Conservation (phyloP, 2,797 vertebrate species). For the Coluber constrictor region DNA sequence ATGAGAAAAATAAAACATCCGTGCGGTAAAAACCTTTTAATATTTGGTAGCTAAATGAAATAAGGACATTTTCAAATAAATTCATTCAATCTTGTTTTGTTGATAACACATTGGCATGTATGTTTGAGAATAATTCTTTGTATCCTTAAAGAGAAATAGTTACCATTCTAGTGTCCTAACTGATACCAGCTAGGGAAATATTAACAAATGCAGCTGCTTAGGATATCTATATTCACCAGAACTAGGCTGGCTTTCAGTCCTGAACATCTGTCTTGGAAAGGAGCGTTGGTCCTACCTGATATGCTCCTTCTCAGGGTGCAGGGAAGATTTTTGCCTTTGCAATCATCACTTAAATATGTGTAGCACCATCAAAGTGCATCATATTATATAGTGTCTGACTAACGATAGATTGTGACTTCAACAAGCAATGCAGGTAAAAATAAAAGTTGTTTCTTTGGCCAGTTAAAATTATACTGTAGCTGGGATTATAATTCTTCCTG, state of each 20-base stretch:
- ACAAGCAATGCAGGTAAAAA: background rate
- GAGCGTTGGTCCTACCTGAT: too few species aligned
- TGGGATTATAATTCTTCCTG: slow-evolving; percentile 19
- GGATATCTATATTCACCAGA: background rate
- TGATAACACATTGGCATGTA: background rate
- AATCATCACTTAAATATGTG: background rate
- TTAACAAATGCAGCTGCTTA: background rate
- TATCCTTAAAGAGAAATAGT: background rate
- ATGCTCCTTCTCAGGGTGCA: too few species aligned
- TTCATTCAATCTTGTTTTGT: background rate
- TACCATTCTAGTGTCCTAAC: background rate
- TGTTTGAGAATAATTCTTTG: background rate
- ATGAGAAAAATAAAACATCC: slow-evolving; percentile 32
- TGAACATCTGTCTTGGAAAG: background rate
- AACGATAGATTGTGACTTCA: background rate
- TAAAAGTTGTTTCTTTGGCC: background rate
- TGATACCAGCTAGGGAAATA: background rate
- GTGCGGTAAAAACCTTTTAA: background rate
- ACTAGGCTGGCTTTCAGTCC: background rate
- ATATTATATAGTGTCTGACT: background rate
- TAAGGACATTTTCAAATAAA: slow-evolving; percentile 5
- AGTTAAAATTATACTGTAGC: background rate
- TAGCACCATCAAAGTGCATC: background rate
- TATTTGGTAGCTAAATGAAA: background rate
- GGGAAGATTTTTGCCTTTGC: background rate